Base-by-base conservation (phyloP, 2,888 invertebrate genomes). In the Dicranocentrus wangi region DNA sequence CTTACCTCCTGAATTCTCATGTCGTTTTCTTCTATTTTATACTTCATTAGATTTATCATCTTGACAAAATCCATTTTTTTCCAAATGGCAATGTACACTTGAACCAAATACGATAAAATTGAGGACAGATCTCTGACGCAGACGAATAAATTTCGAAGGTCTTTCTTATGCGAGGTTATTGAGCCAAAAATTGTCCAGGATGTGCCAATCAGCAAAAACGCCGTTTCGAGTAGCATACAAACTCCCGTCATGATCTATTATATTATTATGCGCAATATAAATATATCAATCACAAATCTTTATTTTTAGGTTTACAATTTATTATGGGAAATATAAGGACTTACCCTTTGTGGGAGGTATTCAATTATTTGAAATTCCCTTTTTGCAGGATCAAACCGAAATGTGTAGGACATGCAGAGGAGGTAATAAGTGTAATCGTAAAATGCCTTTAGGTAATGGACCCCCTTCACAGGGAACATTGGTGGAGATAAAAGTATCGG, bases 331-430 rank as follows among this genome's bases (percentile, higher is more conserved):
- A 58, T 51, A 13, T 51, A 15, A 5, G 47, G 32, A 32, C 10
- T 1, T 23, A 71, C 71, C 27, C 28, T 42, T 47, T 71, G 71
- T 17, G 42, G 60, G 0, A 42, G 28, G 19, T 25, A 60, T 43
- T 71, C 71, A n/a, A 71, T 25, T 1, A 71, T 42, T n/a, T 60
- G 42, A 61, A 71, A 71, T 27, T 25, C 17, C 17, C 13, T 5
- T 0, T 17, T 8, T 1, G 0, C 42, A 10, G 55, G 27, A 42
- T 71, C 43, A 39, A 51, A 58, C 1, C 1, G 21, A 17, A 71
- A 71, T n/a, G 43, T 42, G 27, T 71, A 71, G 8, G 68, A 27
- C 5, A 42, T 65, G 43, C 10, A 1, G 1, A 43, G n/a, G 3
- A 43, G 42, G 21, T 42, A 43, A 23, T 65, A 65, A 1, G 21